Evolutionary conservation across 2,888 invertebrate genomes (phyloP), one percentile per base, ranked within the genome.

Genomic region (Steinernema hermaphroditum): DNA sequence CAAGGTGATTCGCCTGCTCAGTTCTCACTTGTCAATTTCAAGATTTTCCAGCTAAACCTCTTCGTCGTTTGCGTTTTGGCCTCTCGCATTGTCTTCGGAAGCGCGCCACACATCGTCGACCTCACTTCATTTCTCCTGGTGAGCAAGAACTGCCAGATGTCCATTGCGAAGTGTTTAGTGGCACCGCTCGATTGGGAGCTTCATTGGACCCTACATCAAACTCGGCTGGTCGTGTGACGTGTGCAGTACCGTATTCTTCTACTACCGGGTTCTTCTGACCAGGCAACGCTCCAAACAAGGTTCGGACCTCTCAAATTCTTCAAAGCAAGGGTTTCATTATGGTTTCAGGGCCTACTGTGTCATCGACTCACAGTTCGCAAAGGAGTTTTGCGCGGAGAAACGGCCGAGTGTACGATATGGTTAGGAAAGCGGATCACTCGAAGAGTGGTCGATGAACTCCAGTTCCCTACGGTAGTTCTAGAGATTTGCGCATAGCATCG

Each of bases 161-260:
- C 24, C 50, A 12, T 50, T 19, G 8, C 46, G 6, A 46, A 46
- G 2, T 16, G 12, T 50, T 50, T 4, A 50, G 50, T 12, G 50
- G 9, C 6, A 22, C 2, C 12, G 24, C 19, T 19, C 50, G 22
- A 50, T 50, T 4, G 50, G 22, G 9, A 22, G 50, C 50, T 50
- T 22, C 50, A 50, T 50, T 24, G 50, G 50, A 9, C 50, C 50
- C 19, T 50, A 50, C 24, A 24, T n/a, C 12, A 50, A 50, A 12
- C 19, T 50, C 24, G 50, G 50, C 50, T 50, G 50, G 50, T 50
- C 50, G 22, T 50, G 50, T 24, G 50, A 50, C 12, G 50, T 50
- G 22, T 22, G n/a, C 50, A 50, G n/a, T 24, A 50, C 50, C 24
- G 50, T 50, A 1, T 16, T 8, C 50, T 9, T 50, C 24, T 50